Evolutionary conservation across 1,140 invertebrate genomes (phyloP), one percentile per base, ranked within the genome.

Genomic region (Drosophila sp.): DNA sequence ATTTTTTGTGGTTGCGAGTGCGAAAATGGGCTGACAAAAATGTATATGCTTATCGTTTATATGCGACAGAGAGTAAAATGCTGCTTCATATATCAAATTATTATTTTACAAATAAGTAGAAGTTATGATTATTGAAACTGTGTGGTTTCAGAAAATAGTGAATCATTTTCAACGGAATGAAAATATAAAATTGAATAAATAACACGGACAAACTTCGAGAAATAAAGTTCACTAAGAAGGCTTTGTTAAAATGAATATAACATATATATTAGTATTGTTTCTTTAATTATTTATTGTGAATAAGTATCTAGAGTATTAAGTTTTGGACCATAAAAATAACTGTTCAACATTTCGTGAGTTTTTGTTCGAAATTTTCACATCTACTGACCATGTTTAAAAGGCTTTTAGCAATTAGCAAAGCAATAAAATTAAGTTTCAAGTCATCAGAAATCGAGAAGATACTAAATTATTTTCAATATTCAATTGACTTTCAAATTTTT

Each of bases 1-100:
- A 65, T 63, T 56, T 56, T 11, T n/a, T 40, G 25, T 34, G 18
- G 53, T 59, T 36, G 13, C 45, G 7, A 50, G 43, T 40, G 54
- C 32, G 29, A 21, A 61, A 73, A 73, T 73, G 50, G 65, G 13
- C 65, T 73, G 71, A 73, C 71, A 73, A 73, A 73, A 73, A 62
- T 73, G 18, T 61, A 46, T 56, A 43, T 53, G n/a, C 57, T 40
- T 34, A 38, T 62, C 71, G 50, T 73, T 73, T 50, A 54, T 70
- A 59, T 54, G 54, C 27, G 36, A 38, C 9, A 9, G 13, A 64
- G 32, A 21, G 32, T 40, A 38, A 50, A 48, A 29, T 48, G 8
- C 38, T 40, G 13, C 34, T 14, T 4, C 27, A 32, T 40, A 58
- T 53, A 61, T 69, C 70, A 72, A 46, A 59, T 29, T 67, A 36